Conservation (phyloP, 23 tunicate species). For the Halocynthia roretzi region DNA sequence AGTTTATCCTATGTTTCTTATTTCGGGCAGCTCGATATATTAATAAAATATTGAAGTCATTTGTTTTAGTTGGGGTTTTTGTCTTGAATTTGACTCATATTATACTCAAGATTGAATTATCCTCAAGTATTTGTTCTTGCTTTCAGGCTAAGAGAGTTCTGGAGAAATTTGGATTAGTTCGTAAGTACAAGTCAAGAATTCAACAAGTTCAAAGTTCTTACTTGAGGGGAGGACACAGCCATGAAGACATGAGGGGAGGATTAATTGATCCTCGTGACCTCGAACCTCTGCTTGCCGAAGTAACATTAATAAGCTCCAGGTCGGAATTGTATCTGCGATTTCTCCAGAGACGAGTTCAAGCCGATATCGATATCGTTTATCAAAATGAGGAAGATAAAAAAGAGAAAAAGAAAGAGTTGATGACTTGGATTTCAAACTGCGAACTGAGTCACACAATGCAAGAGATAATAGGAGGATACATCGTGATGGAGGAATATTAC, state of each 20-base stretch:
- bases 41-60: too few species aligned
- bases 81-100: too few species aligned
- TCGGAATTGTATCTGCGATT: conserved; percentile 90
- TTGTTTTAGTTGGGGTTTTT: too few species aligned
- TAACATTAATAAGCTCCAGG: conserved; percentile 67
- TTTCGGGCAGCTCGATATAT: too few species aligned
- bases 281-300: conserved; percentile 77
- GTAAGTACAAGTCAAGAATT: conserved; percentile 43
- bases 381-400: conserved; percentile 52
- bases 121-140: too few species aligned
- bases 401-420: conserved; percentile 52
- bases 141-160: neutral
- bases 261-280: conserved; percentile 69
- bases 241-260: conserved; percentile 12
- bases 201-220: conserved; percentile 59
- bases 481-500: conserved; percentile 94
- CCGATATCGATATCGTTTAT: conserved; percentile 90
- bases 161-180: conserved; percentile 32
- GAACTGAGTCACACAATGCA: conserved; percentile 66
- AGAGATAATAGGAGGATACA: conserved; percentile 76
- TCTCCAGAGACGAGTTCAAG: conserved; percentile 65
- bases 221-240: conserved; percentile 11
- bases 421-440: conserved; percentile 62
- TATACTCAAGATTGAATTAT: too few species aligned
- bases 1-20: too few species aligned